Percentiles rank a stretch among this genome's conserved stretches.
These are phyloP conservation scores for Tachina lurida DNA, from an alignment of 2,888 invertebrate genomes.

Conservation along the genomic window DNA sequence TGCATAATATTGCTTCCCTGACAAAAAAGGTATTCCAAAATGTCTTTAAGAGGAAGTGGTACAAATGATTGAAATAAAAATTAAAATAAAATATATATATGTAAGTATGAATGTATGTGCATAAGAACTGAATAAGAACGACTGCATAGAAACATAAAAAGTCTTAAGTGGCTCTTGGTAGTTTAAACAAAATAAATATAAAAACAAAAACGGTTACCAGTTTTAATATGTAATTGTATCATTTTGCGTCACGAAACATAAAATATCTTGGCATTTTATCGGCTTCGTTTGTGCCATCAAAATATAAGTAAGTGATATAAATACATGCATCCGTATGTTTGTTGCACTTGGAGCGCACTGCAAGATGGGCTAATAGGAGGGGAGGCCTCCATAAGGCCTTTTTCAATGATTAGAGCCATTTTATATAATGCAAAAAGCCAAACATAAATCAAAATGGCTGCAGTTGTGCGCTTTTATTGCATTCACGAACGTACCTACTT, in stretches of 20 bases:
- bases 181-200: constrained; percentile 23
- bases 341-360: neutral
- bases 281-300: constrained; percentile 64
- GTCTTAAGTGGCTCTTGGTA: constrained; percentile 24
- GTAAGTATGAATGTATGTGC: neutral
- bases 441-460: too few species aligned
- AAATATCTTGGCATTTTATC: constrained; percentile 50
- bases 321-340: neutral
- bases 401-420: neutral
- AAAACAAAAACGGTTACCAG: constrained; percentile 12
- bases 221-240: constrained; percentile 46
- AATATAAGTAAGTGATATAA: constrained; percentile 1
- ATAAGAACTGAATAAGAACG: neutral
- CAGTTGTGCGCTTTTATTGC: too few species aligned
- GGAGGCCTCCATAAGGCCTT: neutral
- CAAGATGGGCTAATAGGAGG: neutral
- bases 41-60: neutral
- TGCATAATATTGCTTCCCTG: neutral
- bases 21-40: neutral
- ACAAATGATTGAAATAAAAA: neutral
- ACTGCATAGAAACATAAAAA: constrained; percentile 1
- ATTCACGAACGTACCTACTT: too few species aligned
- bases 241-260: constrained; percentile 56
- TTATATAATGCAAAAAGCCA: too few species aligned
- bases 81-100: neutral